These are phyloP conservation scores for Acanthurus lineatus DNA, from an alignment of 2,797 vertebrate species.

Conservation along the genomic window DNA sequence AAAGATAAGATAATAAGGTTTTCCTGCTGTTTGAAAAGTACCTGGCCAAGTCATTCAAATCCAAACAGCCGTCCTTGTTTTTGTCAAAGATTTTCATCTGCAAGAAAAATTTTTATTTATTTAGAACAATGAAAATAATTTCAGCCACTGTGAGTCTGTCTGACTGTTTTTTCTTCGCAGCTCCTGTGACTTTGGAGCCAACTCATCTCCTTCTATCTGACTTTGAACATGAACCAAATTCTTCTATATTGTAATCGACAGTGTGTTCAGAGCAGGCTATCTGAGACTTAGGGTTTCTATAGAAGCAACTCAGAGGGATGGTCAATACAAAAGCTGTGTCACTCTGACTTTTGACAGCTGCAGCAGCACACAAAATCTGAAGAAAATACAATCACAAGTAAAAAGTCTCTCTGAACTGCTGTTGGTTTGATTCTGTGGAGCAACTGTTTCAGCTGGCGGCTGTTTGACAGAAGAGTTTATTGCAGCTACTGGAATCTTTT, in stretches of 20 bases:
- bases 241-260: slow-evolving; percentile 23
- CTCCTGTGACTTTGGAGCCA: neutral
- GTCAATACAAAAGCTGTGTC: neutral
- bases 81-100: slow-evolving; percentile 99
- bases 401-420: neutral
- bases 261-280: neutral
- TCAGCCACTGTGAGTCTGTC: rapidly evolving
- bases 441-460: neutral
- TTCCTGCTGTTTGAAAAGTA: slow-evolving; percentile 52
- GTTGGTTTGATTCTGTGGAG: neutral
- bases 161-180: neutral
- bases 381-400: neutral
- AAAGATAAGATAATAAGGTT: no score
- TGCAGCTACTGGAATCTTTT: neutral
- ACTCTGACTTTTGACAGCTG: neutral
- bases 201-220: neutral
- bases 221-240: neutral
- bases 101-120: slow-evolving; percentile 49
- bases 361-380: neutral
- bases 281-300: neutral
- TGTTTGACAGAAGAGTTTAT: neutral
- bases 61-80: slow-evolving; percentile 96
- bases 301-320: neutral
- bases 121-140: neutral
- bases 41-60: slow-evolving; percentile 96